phyloP scores from a whole-genome alignment of 2,888 invertebrate genomes.

The Oxycera nigricornis region DNA sequence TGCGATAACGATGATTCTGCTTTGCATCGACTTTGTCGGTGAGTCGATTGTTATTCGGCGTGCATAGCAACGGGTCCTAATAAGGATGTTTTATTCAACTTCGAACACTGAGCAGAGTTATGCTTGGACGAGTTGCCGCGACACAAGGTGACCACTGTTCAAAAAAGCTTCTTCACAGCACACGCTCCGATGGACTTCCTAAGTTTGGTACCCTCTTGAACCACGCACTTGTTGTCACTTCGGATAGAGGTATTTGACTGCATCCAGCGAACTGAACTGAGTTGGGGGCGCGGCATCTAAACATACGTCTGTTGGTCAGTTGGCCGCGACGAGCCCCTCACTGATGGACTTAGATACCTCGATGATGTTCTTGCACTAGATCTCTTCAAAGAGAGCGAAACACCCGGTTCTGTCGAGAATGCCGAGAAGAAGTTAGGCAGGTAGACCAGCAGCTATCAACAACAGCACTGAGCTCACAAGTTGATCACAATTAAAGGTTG shows the following conservation, averaged over 20 bases:
- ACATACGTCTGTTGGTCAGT: not conserved
- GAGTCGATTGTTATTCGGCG: constrained; percentile 11
- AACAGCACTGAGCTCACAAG: not conserved
- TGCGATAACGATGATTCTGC: not conserved
- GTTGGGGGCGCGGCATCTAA: constrained; percentile 11
- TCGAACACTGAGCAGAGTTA: not conserved
- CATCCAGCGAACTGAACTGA: not conserved
- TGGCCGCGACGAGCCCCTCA: not conserved
- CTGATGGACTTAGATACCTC: not conserved
- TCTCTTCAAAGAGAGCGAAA: not conserved
- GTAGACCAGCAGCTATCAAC: not conserved
- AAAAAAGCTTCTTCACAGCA: not conserved
- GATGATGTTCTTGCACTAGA: not conserved
- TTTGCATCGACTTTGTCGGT: not conserved
- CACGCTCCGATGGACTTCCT: not conserved
- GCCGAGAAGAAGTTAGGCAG: not conserved
- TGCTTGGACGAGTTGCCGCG: not conserved
- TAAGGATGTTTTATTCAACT: not conserved
- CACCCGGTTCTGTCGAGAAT: not conserved
- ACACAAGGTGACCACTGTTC: not conserved
- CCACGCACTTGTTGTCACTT: not conserved
- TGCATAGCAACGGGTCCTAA: not conserved
- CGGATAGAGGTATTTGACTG: not conserved
- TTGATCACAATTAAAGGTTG: not conserved
- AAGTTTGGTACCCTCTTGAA: not conserved